Base-by-base conservation (phyloP, 2,113 vertebrate species). In the Corythornis madagascariensis region DNA sequence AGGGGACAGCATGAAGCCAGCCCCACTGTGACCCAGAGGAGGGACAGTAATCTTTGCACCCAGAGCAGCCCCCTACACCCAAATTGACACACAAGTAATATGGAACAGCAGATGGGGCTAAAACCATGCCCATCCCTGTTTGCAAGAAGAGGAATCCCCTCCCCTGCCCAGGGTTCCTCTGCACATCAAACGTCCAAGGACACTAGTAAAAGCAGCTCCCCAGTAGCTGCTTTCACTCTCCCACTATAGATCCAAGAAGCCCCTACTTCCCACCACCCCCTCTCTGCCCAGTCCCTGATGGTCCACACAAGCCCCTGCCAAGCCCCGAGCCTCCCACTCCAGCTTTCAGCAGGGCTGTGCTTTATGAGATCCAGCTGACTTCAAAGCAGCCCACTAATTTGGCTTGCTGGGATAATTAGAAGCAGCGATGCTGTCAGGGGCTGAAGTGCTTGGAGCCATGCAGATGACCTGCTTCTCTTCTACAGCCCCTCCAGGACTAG, bases 371-470 rank as follows among this genome's bases (percentile, higher is more conserved):
- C 73, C 2, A 4, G 6, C 69, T 42, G 80, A 88, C 90, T 96
- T 96, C 96, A 96, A 93, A 96, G 92, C 80, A 2, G 4, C 48
- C 35, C 0, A 2, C 29, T 90, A 88, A 95, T 94, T 91, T 90
- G 76, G 65, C 76, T 75, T 80, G 65, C 83, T 1, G 19, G 47
- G 88, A 95, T 96, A 95, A 96, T 95, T 88, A 90, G 89, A 95
- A 88, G 83, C 93, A 96, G 88, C 0, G 1, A 48, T 11, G 77
- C 60, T 90, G 71, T 59, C 8, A 31, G 48, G 56, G 38, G 86
- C 59, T 0, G 1, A 82, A 92, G 63, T 0, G 0, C 20, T 90
- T 6, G 0, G 57, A 2, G 1, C 73, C 69, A 84, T 69, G 77
- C 73, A 81, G 73, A 88, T 60, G 81, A 95, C 69, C 90, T 83